Conservation (phyloP, 2,797 vertebrate species). For the Lacerta viridis region DNA sequence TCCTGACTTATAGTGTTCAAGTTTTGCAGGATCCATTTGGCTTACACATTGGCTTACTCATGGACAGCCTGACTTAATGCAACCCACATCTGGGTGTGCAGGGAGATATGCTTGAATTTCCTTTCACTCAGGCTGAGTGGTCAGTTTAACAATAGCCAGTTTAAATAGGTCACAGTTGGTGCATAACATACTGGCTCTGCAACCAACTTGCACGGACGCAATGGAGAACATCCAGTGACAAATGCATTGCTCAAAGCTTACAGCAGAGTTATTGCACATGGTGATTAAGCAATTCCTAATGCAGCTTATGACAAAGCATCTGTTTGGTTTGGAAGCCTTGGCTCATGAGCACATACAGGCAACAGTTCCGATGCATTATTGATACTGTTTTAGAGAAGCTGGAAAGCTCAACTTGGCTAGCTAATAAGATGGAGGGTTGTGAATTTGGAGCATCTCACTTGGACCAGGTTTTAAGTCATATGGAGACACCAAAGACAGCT, state of each 20-base stretch:
- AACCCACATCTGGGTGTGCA: not conserved
- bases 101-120: not conserved
- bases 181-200: not conserved
- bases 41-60: not conserved
- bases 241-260: conserved; percentile 2
- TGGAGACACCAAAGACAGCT: not conserved
- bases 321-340: conserved; percentile 16
- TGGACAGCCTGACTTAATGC: not conserved
- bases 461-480: not conserved
- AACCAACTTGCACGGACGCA: not conserved
- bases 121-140: not conserved
- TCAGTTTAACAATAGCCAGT: not conserved
- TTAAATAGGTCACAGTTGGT: no score
- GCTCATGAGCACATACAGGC: conserved; percentile 35
- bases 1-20: not conserved
- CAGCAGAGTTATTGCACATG: not conserved
- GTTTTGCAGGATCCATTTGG: not conserved
- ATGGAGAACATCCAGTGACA: not conserved
- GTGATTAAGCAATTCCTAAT: conserved; percentile 40
- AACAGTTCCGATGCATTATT: conserved; percentile 30
- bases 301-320: conserved; percentile 25
- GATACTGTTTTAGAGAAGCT: not conserved
- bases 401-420: conserved; percentile 34
- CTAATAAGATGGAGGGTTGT: not conserved
- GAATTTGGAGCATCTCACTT: conserved; percentile 17